Evolutionary conservation across 2,113 vertebrate species (phyloP).

Genomic region (Tragelaphus imberbis): DNA sequence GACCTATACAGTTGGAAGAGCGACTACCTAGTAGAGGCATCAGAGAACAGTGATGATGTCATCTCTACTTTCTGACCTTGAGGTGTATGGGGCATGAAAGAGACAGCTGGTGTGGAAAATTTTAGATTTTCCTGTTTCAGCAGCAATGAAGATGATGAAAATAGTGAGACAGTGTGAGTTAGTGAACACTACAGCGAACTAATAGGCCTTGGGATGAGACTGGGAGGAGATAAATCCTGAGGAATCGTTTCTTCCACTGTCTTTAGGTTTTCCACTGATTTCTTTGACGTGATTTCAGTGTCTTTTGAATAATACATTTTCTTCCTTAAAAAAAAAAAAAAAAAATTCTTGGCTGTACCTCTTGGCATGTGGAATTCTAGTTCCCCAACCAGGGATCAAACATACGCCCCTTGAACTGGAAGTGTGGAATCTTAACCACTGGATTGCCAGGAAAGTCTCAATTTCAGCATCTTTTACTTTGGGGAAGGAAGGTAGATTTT

Average conservation of each 20-base stretch:
- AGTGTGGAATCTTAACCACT: background rate
- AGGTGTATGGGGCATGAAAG: background rate
- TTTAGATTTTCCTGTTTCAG: background rate
- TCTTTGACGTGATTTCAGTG: background rate
- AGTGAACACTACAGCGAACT: background rate
- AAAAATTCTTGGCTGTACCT: background rate
- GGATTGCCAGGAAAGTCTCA: background rate
- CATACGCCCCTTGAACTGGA: background rate
- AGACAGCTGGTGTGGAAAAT: background rate
- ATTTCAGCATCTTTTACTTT: background rate
- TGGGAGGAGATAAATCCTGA: background rate
- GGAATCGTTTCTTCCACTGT: background rate
- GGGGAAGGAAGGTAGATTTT: background rate
- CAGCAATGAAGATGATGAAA: background rate
- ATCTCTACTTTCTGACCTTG: background rate
- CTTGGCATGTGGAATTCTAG: background rate
- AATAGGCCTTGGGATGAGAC: background rate
- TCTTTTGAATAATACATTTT: background rate
- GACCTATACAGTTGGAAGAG: background rate
- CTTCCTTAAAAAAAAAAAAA: background rate
- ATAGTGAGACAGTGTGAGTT: background rate
- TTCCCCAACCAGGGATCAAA: background rate
- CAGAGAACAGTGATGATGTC: background rate
- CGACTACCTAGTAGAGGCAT: accelerated
- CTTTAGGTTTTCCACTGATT: background rate